phyloP scores from a whole-genome alignment of 2,113 vertebrate genomes.

The Limanda limanda region DNA sequence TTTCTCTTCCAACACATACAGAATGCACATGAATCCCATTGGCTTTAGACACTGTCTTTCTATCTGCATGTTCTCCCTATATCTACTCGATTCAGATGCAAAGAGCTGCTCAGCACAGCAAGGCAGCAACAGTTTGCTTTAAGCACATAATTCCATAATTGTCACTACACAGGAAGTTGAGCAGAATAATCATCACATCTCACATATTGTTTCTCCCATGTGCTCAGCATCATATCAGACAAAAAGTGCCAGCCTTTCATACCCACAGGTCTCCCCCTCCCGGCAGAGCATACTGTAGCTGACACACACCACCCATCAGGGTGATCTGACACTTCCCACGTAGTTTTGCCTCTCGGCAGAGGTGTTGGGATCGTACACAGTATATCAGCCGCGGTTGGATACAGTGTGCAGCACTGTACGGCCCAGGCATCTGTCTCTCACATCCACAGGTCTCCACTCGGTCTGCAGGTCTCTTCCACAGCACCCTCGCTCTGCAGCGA shows the following conservation, averaged over 20 bases:
- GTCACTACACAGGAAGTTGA: constrained; percentile 8
- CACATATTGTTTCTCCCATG: neutral
- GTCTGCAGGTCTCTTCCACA: constrained; percentile 55
- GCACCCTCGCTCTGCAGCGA: constrained; percentile 30
- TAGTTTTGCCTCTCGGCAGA: constrained; percentile 22
- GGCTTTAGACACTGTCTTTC: too few relatives aligned
- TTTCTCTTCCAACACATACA: too few relatives aligned
- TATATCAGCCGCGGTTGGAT: constrained; percentile 34
- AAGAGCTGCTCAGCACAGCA: neutral
- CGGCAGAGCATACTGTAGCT: constrained; percentile 8
- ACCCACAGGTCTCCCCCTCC: constrained; percentile 10
- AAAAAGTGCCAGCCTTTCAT: constrained; percentile 20
- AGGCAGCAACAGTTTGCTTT: neutral
- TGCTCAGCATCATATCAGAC: constrained; percentile 4
- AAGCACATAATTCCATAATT: neutral
- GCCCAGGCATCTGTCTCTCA: constrained; percentile 57
- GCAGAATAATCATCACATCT: constrained; percentile 1
- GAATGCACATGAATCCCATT: too few relatives aligned
- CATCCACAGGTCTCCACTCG: constrained; percentile 58
- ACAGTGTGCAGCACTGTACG: constrained; percentile 8
- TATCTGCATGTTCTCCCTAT: too few relatives aligned
- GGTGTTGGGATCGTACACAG: constrained; percentile 19
- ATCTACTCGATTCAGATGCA: neutral
- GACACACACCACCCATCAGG: constrained; percentile 31
- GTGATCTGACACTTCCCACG: constrained; percentile 41